Percentiles rank a stretch among this genome's conserved stretches.
phyloP scores from a whole-genome alignment of 2,888 invertebrate genomes.

The Tanypteryx hageni region DNA sequence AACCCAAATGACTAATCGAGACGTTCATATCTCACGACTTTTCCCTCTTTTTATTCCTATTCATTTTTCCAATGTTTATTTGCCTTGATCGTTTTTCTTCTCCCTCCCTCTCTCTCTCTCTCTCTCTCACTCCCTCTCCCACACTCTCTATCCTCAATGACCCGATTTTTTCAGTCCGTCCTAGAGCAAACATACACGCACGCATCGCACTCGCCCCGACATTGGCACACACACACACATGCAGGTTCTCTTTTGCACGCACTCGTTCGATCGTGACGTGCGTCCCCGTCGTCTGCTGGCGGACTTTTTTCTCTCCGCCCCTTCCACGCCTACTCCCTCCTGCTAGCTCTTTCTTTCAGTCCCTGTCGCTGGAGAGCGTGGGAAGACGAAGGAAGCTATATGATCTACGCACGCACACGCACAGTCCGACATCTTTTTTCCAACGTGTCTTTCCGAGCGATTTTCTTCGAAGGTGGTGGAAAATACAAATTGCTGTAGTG shows the following conservation, averaged over 20 bases:
- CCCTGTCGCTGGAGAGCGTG: no score
- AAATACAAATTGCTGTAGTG: no score
- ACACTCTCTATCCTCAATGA: neutral
- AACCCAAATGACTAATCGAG: neutral
- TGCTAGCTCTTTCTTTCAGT: no score
- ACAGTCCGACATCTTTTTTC: no score
- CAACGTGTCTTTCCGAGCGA: no score
- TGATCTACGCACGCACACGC: no score
- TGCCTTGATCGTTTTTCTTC: neutral
- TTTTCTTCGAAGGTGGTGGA: no score
- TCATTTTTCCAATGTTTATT: conserved; percentile 23
- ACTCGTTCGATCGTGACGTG: neutral
- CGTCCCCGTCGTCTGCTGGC: neutral
- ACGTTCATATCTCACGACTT: neutral
- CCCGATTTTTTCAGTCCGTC: neutral
- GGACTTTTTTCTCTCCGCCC: neutral
- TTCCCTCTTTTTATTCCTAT: neutral
- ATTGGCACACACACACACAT: neutral
- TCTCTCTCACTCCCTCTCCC: neutral
- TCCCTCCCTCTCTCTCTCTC: neutral
- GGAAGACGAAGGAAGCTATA: no score
- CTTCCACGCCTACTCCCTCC: no score
- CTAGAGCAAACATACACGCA: conserved; percentile 3
- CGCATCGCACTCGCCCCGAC: conserved; percentile 17
- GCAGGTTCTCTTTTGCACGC: neutral